phyloP scores from a whole-genome alignment of 2,113 vertebrate genomes.

The Solea solea region DNA sequence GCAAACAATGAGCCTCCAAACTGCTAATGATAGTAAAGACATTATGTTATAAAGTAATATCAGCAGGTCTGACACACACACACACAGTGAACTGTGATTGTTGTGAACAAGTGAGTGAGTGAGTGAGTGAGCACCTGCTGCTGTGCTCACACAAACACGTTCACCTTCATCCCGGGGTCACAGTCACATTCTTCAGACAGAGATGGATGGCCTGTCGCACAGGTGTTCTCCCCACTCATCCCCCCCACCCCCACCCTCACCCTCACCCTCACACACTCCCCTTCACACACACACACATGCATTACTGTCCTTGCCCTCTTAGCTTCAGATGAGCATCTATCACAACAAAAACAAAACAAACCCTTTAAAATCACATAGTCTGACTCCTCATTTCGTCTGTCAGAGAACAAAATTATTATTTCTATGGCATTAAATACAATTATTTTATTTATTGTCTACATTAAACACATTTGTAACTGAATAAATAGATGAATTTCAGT shows the following conservation, averaged over 20 bases:
- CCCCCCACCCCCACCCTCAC: neutral
- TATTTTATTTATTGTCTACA: no score
- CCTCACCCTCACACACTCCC: constrained; percentile 9
- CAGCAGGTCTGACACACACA: no score
- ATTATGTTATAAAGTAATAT: no score
- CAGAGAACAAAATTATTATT: no score
- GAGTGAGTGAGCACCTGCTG: neutral
- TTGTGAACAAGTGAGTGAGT: neutral
- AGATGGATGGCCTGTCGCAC: constrained; percentile 64
- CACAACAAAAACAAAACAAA: no score
- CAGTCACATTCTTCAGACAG: constrained; percentile 67
- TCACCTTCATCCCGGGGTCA: constrained; percentile 69
- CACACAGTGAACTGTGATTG: neutral
- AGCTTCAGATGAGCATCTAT: neutral
- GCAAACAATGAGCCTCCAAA: constrained; percentile 8
- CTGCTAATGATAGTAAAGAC: neutral
- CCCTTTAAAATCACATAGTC: neutral
- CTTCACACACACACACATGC: constrained; percentile 13
- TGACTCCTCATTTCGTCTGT: no score
- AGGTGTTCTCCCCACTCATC: constrained; percentile 51
- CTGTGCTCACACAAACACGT: constrained; percentile 15
- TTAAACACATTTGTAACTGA: no score
- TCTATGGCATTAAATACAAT: no score
- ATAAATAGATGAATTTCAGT: no score
- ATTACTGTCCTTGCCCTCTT: constrained; percentile 22